Conservation (phyloP, 2,888 invertebrate species). For the Hemicrepidius hirtus region DNA sequence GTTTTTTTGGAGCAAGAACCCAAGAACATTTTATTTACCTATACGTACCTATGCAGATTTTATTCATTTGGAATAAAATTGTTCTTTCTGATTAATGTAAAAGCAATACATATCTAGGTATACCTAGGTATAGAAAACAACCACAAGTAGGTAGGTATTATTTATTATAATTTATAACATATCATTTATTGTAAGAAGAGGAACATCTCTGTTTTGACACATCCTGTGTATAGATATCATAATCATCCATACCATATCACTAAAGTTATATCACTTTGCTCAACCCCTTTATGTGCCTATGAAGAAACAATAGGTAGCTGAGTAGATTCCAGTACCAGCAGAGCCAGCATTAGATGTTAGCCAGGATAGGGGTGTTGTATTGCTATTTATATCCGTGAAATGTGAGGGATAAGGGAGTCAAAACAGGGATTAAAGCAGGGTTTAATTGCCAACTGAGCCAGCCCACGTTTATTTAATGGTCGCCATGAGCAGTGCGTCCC, state of each 20-base stretch:
- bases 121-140: too few relatives aligned
- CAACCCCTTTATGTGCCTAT: constrained; percentile 45
- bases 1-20: too few relatives aligned
- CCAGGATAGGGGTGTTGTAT: constrained; percentile 49
- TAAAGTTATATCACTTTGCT: constrained; percentile 40
- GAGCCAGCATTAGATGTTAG: constrained; percentile 43
- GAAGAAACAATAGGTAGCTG: constrained; percentile 43
- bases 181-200: too few relatives aligned
- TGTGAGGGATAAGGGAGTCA: constrained; percentile 54
- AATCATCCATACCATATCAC: not conserved
- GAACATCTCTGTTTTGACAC: not conserved
- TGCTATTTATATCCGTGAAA: constrained; percentile 52
- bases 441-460: constrained; percentile 65
- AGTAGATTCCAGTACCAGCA: constrained; percentile 40
- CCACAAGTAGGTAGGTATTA: too few relatives aligned
- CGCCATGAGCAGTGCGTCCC: constrained; percentile 62
- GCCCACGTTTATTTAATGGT: constrained; percentile 65
- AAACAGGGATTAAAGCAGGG: constrained; percentile 64
- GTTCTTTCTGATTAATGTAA: too few relatives aligned
- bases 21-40: too few relatives aligned
- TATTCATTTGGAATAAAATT: too few relatives aligned
- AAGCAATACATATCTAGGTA: too few relatives aligned
- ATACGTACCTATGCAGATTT: too few relatives aligned
- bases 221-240: not conserved
- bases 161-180: too few relatives aligned